Conservation (phyloP, 1,140 invertebrate species). For the Drosophila nasuta region DNA sequence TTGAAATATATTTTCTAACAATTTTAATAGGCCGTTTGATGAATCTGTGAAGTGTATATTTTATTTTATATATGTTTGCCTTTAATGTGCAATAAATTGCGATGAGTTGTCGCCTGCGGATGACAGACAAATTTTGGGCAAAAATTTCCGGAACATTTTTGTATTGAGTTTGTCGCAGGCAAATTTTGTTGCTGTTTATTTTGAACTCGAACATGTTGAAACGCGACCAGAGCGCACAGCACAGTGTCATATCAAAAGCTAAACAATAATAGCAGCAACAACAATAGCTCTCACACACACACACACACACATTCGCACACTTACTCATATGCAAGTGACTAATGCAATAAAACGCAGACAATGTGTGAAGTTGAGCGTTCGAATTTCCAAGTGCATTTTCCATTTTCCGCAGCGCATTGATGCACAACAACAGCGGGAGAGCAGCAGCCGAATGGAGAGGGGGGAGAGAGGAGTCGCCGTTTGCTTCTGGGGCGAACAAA, state of each 20-base stretch:
- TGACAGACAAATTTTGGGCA: constrained; percentile 24
- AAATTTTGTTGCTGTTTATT: constrained; percentile 24
- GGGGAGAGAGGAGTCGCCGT: not conserved
- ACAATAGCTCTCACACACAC: constrained; percentile 4
- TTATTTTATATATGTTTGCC: not conserved
- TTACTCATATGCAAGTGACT: constrained; percentile 30
- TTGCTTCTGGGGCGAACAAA: constrained; percentile 44
- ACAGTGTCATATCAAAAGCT: constrained; percentile 22
- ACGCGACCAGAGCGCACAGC: not conserved
- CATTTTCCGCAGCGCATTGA: constrained; percentile 57
- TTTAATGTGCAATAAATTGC: not conserved
- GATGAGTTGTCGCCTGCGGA: not conserved
- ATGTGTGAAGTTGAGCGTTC: constrained; percentile 79
- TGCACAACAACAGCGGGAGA: constrained; percentile 43
- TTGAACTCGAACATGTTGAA: constrained; percentile 19
- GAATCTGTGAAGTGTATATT: not conserved
- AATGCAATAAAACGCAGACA: constrained; percentile 79
- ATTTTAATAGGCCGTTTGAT: not conserved
- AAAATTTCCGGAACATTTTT: not conserved
- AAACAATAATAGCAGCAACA: constrained; percentile 16
- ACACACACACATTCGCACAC: constrained; percentile 16
- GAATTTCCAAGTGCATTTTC: constrained; percentile 78
- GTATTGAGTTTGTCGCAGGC: not conserved
- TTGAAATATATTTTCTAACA: not conserved
- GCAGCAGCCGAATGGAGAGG: not conserved